phyloP scores from a whole-genome alignment of 1,140 invertebrate species.

The Meloidogyne chitwoodi region DNA sequence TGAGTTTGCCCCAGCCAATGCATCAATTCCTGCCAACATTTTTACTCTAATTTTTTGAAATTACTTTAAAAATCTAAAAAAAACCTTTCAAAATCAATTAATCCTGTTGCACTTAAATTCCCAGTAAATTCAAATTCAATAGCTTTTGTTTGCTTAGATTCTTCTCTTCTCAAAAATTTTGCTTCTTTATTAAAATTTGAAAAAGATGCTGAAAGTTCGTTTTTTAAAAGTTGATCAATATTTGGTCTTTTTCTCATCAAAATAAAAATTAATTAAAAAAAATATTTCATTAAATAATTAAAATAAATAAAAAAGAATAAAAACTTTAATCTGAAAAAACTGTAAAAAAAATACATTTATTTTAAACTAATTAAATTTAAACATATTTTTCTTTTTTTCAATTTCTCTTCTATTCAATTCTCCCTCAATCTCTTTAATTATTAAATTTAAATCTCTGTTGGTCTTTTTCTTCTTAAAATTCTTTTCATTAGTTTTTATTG shows the following conservation, averaged over 20 bases:
- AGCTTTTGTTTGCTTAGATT: not conserved
- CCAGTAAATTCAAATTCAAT: not conserved
- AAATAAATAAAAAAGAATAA: not conserved
- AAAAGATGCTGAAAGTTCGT: constrained; percentile 2
- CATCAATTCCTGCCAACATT: constrained; percentile 17
- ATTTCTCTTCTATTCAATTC: not conserved
- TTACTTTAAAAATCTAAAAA: not conserved
- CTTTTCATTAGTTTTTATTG: not conserved
- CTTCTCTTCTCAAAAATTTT: not conserved
- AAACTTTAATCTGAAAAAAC: not conserved
- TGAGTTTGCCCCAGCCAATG: constrained; percentile 27
- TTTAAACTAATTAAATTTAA: too few species aligned
- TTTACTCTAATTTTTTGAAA: not conserved
- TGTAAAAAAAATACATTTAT: not conserved
- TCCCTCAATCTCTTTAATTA: not conserved
- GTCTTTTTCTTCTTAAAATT: not conserved
- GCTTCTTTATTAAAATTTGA: not conserved
- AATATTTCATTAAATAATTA: not conserved
- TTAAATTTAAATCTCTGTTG: not conserved
- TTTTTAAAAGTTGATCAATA: constrained; percentile 11
- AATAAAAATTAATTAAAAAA: not conserved
- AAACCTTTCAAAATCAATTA: constrained; percentile 15
- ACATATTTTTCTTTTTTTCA: not conserved
- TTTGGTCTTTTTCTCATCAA: not conserved
- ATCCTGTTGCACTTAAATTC: not conserved